These are phyloP conservation scores for Meloidogyne floridensis DNA, from an alignment of 1,140 invertebrate species.

Conservation along the genomic window DNA sequence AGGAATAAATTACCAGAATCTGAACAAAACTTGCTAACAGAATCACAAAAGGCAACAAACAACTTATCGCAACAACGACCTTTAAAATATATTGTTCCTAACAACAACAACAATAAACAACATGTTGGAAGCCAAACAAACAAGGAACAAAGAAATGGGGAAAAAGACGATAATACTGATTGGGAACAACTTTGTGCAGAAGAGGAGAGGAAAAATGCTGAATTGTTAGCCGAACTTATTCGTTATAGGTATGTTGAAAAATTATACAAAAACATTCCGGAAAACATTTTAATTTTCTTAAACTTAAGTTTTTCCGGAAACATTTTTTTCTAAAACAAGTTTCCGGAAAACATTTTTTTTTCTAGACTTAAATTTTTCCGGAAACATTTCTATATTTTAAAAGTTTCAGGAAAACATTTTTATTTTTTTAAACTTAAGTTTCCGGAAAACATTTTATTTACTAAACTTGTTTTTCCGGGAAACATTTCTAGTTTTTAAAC, in stretches of 20 bases:
- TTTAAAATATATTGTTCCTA: not conserved
- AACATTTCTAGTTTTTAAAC: not conserved
- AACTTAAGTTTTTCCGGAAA: no score
- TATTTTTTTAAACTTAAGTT: not conserved
- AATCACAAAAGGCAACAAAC: slow-evolving; percentile 10
- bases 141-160: slow-evolving; percentile 3
- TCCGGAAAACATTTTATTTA: not conserved
- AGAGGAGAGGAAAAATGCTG: slow-evolving; percentile 25
- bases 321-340: no score
- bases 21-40: slow-evolving; percentile 20
- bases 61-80: slow-evolving; percentile 17
- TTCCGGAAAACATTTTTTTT: no score
- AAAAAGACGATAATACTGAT: slow-evolving; percentile 4
- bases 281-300: no score
- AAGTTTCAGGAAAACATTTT: no score
- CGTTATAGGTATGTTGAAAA: slow-evolving; percentile 27
- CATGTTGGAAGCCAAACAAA: slow-evolving; percentile 2
- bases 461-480: not conserved
- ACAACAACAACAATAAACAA: no score
- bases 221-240: slow-evolving; percentile 37
- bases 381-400: not conserved
- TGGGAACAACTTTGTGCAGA: slow-evolving; percentile 20
- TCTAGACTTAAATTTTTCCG: not conserved
- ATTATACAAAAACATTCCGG: not conserved
- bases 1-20: slow-evolving; percentile 7